These are phyloP conservation scores for Axea sp. DNA, from an alignment of 2,888 invertebrate species.

Conservation along the genomic window DNA sequence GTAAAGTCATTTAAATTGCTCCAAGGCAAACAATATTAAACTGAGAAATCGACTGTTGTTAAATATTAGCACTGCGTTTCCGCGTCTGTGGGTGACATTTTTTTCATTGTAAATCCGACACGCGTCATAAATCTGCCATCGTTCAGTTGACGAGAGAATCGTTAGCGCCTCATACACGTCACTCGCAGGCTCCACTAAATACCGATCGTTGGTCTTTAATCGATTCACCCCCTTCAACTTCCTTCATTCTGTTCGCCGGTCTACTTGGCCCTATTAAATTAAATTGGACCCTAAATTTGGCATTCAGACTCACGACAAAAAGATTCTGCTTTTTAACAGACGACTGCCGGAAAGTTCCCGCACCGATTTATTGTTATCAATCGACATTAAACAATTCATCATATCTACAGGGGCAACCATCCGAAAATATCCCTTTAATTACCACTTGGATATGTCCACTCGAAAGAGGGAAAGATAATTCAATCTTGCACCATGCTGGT, in stretches of 20 bases:
- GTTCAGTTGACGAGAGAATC: constrained; percentile 61
- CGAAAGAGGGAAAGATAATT: constrained; percentile 57
- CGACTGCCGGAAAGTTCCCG: constrained; percentile 44
- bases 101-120: constrained; percentile 54
- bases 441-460: constrained; percentile 59
- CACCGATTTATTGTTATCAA: constrained; percentile 61
- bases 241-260: constrained; percentile 53
- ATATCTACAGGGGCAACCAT: constrained; percentile 39
- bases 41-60: constrained; percentile 29
- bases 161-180: constrained; percentile 73
- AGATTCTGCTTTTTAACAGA: constrained; percentile 63
- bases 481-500: constrained; percentile 55
- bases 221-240: constrained; percentile 68
- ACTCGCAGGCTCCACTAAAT: constrained; percentile 78
- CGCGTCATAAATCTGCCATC: constrained; percentile 61
- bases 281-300: constrained; percentile 76
- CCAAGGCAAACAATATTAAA: constrained; percentile 7
- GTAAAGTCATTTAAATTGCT: constrained; percentile 4
- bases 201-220: constrained; percentile 76
- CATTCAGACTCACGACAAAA: constrained; percentile 66
- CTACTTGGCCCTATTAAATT: constrained; percentile 74
- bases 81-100: constrained; percentile 50
- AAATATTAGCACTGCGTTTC: constrained; percentile 40
- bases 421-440: constrained; percentile 63
- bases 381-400: constrained; percentile 47